phyloP scores from a whole-genome alignment of 2,797 vertebrate species.

The Rhinichthys osculus region DNA sequence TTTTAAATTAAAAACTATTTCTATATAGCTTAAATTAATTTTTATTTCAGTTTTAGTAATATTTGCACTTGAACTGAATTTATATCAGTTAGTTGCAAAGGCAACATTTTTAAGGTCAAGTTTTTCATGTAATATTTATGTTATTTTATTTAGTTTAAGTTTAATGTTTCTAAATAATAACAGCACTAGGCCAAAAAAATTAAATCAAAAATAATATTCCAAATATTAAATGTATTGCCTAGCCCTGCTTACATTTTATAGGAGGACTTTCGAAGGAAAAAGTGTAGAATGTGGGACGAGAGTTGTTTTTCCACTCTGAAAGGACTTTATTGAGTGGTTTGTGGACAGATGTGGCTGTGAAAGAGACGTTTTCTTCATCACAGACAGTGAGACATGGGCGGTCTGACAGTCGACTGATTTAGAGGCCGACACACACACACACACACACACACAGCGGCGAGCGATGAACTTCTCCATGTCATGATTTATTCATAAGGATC shows the following conservation, averaged over 20 bases:
- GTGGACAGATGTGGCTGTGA: slow-evolving; percentile 40
- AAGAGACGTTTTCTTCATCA: slow-evolving; percentile 38
- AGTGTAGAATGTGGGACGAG: slow-evolving; percentile 9
- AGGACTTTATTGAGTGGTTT: slow-evolving; percentile 40
- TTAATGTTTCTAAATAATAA: no score
- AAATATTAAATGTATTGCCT: background rate
- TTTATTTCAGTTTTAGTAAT: background rate
- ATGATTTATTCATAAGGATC: slow-evolving; percentile 45
- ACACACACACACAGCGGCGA: background rate
- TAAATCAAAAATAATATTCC: background rate
- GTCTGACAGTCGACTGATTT: slow-evolving; percentile 35
- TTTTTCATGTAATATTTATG: background rate
- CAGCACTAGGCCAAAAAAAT: background rate
- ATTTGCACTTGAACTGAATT: background rate
- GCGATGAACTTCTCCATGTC: slow-evolving; percentile 26
- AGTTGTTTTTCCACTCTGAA: slow-evolving; percentile 37
- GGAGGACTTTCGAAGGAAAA: background rate
- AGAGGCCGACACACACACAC: background rate
- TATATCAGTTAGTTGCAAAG: background rate
- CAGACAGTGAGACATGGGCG: slow-evolving; percentile 29
- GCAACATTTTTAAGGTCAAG: background rate
- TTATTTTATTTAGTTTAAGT: background rate
- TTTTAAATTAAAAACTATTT: background rate
- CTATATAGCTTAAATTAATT: no score
- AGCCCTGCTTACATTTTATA: background rate